Base-by-base conservation (phyloP, 2,797 vertebrate genomes). In the Alfaro cultratus region DNA sequence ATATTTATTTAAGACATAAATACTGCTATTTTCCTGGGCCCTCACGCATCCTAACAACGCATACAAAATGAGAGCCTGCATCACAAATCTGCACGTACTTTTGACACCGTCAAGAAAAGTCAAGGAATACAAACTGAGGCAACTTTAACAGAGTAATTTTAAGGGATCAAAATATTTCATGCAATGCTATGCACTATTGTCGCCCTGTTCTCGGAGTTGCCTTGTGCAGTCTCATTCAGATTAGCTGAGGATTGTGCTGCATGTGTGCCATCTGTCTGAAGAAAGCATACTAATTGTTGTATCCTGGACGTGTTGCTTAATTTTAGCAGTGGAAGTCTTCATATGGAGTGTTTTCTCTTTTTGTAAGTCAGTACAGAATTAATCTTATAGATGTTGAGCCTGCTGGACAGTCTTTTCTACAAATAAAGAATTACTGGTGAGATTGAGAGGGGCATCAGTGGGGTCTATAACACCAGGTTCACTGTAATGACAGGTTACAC, bases 241-340 rank as follows among this genome's bases (percentile, higher is more conserved):
- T 95, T 92, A 94, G 82, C 88, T 85, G 86, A 90, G 91, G 93
- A 93, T 93, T 94, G 89, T 82, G 87, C 83, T 90, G 83, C 76
- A 36, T 87, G 86, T 86, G 76, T 88, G 87, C 93, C 91, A 93
- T 93, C 92, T 91, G 90, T 93, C 87, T 89, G 75, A 78, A 86
- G 89, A 90, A 91, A 82, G 67, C 83, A 76, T 64, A 74, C 72
- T 57, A 70, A 55, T 80, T 31, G 39, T 36, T 47, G 51, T 76
- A 77, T 23, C 18, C 41, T 70, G 15, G 80, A 73, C 9, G 3
- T 71, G 75, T 82, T 73, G 34, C 76, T 86, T 80, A 39, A 73
- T 75, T 62, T 74, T 18, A 72, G 71, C 29, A 82, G 70, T 81
- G 29, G 21, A 46, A n/a, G 34, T 45, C 31, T 86, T 77, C 36